Evolutionary conservation across 2,113 vertebrate species (phyloP).

Genomic region (Siniperca knerii): DNA sequence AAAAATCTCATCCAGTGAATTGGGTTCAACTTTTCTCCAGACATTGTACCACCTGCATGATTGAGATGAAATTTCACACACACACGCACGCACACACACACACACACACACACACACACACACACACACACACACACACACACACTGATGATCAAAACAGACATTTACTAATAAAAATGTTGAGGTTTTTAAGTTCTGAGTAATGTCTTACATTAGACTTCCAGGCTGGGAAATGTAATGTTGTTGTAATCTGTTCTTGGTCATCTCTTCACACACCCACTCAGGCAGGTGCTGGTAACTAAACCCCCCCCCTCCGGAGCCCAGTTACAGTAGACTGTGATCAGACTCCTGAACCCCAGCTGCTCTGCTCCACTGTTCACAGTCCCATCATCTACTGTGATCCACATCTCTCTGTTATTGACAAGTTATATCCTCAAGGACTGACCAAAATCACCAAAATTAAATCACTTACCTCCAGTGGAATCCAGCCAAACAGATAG

Average conservation of each 20-base stretch:
- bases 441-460: background rate
- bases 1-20: background rate
- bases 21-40: background rate
- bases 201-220: slow-evolving; percentile 27
- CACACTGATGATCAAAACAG: slow-evolving; percentile 8
- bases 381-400: slow-evolving; percentile 13
- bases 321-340: slow-evolving; percentile 5
- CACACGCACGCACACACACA: too few relatives aligned
- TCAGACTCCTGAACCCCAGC: slow-evolving; percentile 43
- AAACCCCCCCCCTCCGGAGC: slow-evolving; percentile 52
- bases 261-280: slow-evolving; percentile 76
- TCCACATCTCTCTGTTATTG: background rate
- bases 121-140: slow-evolving; percentile 2
- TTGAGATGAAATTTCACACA: too few relatives aligned
- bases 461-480: background rate
- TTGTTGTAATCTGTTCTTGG: slow-evolving; percentile 59
- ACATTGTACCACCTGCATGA: too few relatives aligned
- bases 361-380: slow-evolving; percentile 46
- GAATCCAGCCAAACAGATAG: background rate
- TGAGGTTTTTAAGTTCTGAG: background rate
- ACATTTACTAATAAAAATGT: background rate
- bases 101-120: background rate
- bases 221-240: slow-evolving; percentile 50
- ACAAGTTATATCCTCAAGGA: slow-evolving; percentile 6
- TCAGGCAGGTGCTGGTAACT: slow-evolving; percentile 74